Percentiles rank a stretch among this genome's conserved stretches.
Evolutionary conservation across 2,113 vertebrate species (phyloP).

Genomic region (Oryzias curvinotus): DNA sequence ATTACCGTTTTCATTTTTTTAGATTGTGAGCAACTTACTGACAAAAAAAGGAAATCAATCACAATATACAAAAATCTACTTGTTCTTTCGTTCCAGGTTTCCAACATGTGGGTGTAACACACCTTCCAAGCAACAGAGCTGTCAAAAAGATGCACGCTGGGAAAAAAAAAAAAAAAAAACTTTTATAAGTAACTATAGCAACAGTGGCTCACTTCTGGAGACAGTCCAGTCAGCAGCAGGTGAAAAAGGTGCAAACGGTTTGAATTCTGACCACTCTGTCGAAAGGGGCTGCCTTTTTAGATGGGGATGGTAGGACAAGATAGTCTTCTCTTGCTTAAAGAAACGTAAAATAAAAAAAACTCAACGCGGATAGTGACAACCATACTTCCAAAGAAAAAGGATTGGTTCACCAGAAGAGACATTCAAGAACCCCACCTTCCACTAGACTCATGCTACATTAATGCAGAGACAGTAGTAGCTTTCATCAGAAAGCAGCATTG

Average conservation of each 20-base stretch:
- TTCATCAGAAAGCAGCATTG: constrained; percentile 7
- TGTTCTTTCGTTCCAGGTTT: no score
- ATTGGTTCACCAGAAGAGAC: constrained; percentile 27
- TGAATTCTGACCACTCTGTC: background rate
- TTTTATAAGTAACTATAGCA: constrained; percentile 36
- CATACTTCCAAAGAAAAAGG: no score
- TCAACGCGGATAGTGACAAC: constrained; percentile 15
- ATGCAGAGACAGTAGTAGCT: constrained; percentile 40
- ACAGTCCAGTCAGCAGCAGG: constrained; percentile 3
- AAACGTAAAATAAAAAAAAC: no score
- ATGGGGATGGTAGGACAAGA: no score
- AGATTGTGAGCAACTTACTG: constrained; percentile 39
- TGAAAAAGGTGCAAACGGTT: background rate
- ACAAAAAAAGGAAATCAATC: constrained; percentile 5
- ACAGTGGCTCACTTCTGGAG: constrained; percentile 33
- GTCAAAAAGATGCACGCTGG: constrained; percentile 9
- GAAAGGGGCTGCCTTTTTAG: no score
- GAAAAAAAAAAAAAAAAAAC: constrained; percentile 21
- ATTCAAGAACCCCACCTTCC: constrained; percentile 36
- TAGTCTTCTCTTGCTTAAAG: no score
- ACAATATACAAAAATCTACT: no score
- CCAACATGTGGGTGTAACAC: no score
- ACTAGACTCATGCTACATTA: constrained; percentile 50
- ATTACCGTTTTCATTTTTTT: constrained; percentile 42
- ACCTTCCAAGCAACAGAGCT: background rate